Percentiles rank a stretch among this genome's conserved stretches.
phyloP scores from a whole-genome alignment of 1,140 invertebrate genomes.

The Coptotermes formosanus region DNA sequence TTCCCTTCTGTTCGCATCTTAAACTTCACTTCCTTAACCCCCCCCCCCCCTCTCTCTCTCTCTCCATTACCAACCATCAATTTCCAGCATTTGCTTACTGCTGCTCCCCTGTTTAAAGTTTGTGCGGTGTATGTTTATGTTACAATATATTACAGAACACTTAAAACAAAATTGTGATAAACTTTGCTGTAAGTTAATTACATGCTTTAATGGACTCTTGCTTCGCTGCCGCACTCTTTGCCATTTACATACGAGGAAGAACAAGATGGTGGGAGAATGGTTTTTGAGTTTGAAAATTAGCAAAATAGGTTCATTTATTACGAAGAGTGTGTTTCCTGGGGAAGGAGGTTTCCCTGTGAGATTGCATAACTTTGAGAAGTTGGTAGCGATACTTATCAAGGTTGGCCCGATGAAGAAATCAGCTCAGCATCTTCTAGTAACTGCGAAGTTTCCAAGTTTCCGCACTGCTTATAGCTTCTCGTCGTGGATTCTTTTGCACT shows the following conservation, averaged over 20 bases:
- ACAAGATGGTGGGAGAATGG: background rate
- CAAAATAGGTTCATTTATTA: slow-evolving; percentile 19
- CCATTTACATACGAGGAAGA: background rate
- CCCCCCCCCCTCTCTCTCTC: background rate
- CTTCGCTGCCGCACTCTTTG: background rate
- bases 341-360: background rate
- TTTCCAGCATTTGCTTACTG: background rate
- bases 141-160: background rate
- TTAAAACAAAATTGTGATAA: slow-evolving; percentile 1
- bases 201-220: background rate
- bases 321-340: slow-evolving; percentile 7
- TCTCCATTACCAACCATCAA: background rate
- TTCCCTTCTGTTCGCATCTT: background rate
- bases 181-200: slow-evolving; percentile 9
- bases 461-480: background rate
- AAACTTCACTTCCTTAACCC: background rate
- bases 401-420: background rate
- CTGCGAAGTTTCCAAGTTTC: background rate
- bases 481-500: background rate
- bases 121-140: background rate
- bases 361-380: background rate
- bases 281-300: slow-evolving; percentile 19
- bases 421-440: background rate
- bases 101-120: background rate
- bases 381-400: background rate